Percentiles rank a stretch among this genome's conserved stretches.
These are phyloP conservation scores for Scalopus aquaticus DNA, from an alignment of 2,113 vertebrate genomes.

Conservation along the genomic window DNA sequence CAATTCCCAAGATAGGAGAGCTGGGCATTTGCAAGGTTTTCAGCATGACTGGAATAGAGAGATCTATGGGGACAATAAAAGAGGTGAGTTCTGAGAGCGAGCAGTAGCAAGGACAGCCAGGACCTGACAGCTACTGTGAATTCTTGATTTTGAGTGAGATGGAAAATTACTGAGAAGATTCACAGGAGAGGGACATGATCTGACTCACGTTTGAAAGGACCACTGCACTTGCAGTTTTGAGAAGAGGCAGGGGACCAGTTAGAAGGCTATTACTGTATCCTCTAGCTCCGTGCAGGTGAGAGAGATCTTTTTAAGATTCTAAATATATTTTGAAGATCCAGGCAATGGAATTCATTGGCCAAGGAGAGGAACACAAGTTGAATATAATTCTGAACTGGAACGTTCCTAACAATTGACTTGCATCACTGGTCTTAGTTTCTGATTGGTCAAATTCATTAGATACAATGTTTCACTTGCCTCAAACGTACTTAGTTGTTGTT, in stretches of 20 bases:
- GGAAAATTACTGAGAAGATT: not conserved
- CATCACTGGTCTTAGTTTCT: not conserved
- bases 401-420: not conserved
- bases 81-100: not conserved
- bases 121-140: not conserved
- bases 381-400: not conserved
- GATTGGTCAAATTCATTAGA: not conserved
- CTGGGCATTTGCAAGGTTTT: not conserved
- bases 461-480: not conserved
- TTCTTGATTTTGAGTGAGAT: not conserved
- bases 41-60: not conserved
- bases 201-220: not conserved
- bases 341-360: not conserved
- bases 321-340: not conserved
- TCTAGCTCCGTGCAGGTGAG: not conserved
- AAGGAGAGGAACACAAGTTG: not conserved
- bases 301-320: not conserved
- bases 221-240: not conserved
- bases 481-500: too few relatives aligned
- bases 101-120: not conserved
- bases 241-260: not conserved
- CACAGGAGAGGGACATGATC: not conserved
- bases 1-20: not conserved
- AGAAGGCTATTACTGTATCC: not conserved
- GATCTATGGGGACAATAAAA: not conserved